Conservation (phyloP, 2,888 invertebrate genomes). For the Chymomyza amoena region DNA sequence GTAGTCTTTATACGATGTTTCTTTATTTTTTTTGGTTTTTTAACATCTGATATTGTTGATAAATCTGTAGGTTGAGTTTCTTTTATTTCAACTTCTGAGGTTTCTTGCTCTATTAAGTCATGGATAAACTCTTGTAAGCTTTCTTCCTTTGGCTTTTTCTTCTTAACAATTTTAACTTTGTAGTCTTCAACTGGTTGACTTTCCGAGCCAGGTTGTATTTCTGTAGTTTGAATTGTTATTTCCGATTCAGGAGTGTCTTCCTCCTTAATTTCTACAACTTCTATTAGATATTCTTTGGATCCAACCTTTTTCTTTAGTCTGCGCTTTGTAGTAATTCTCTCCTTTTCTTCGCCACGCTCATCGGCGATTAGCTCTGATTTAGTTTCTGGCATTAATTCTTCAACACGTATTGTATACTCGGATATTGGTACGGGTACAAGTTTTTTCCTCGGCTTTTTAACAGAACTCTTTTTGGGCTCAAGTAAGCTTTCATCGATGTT, state of each 20-base stretch:
- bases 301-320: slow-evolving; percentile 78
- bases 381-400: slow-evolving; percentile 75
- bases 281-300: slow-evolving; percentile 78
- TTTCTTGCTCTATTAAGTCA: slow-evolving; percentile 74
- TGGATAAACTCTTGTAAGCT: slow-evolving; percentile 70
- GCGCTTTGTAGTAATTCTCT: slow-evolving; percentile 73
- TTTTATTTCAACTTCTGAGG: slow-evolving; percentile 75
- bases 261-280: slow-evolving; percentile 77
- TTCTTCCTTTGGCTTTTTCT: slow-evolving; percentile 69
- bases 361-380: slow-evolving; percentile 76
- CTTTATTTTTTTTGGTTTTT: slow-evolving; percentile 62
- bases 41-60: slow-evolving; percentile 10
- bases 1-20: slow-evolving; percentile 67
- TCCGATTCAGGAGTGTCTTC: slow-evolving; percentile 78
- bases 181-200: slow-evolving; percentile 22
- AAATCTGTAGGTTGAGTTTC: neutral
- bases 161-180: slow-evolving; percentile 63
- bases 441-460: slow-evolving; percentile 46
- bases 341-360: slow-evolving; percentile 68
- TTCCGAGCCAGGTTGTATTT: slow-evolving; percentile 64
- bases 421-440: slow-evolving; percentile 30
- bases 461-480: slow-evolving; percentile 45
- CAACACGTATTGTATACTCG: slow-evolving; percentile 64
- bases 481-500: slow-evolving; percentile 57
- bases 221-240: slow-evolving; percentile 77